Conservation (phyloP, 2,888 invertebrate species). For the Adineta ricciae region DNA sequence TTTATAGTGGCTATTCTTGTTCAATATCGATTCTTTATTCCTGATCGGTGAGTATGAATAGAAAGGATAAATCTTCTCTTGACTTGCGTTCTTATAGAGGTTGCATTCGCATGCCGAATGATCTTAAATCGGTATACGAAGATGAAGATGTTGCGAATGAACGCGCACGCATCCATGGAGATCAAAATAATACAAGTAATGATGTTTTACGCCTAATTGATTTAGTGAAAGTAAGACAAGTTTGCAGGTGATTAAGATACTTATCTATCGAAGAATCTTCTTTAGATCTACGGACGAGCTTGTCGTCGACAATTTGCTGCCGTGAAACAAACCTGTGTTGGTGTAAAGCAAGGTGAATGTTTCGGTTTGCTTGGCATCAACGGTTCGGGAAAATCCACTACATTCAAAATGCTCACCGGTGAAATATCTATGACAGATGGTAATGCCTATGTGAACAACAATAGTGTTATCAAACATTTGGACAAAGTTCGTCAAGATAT, state of each 20-base stretch:
- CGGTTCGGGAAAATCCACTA: constrained; percentile 79
- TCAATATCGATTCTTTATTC: constrained; percentile 53
- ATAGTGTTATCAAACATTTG: constrained; percentile 45
- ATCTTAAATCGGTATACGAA: constrained; percentile 41
- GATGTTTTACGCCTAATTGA: constrained; percentile 51
- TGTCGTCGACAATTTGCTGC: constrained; percentile 36
- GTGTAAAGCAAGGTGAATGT: constrained; percentile 56
- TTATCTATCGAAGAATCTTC: not conserved
- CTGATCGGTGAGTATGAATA: too few species aligned
- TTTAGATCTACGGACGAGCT: constrained; percentile 38
- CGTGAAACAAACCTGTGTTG: constrained; percentile 43
- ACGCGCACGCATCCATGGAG: constrained; percentile 41
- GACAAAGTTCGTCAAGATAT: constrained; percentile 52
- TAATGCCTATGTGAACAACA: constrained; percentile 49
- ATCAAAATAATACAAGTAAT: constrained; percentile 42
- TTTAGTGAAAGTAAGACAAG: constrained; percentile 43
- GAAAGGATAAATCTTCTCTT: too few species aligned
- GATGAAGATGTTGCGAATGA: constrained; percentile 58
- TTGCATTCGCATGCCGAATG: not conserved
- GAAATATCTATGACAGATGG: constrained; percentile 52
- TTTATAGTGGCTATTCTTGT: constrained; percentile 55
- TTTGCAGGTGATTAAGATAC: not conserved
- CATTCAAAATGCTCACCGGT: constrained; percentile 63
- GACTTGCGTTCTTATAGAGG: not conserved
- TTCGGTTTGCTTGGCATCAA: constrained; percentile 69